Base-by-base conservation (phyloP, 2,888 invertebrate species). In the Hydraecia micacea region DNA sequence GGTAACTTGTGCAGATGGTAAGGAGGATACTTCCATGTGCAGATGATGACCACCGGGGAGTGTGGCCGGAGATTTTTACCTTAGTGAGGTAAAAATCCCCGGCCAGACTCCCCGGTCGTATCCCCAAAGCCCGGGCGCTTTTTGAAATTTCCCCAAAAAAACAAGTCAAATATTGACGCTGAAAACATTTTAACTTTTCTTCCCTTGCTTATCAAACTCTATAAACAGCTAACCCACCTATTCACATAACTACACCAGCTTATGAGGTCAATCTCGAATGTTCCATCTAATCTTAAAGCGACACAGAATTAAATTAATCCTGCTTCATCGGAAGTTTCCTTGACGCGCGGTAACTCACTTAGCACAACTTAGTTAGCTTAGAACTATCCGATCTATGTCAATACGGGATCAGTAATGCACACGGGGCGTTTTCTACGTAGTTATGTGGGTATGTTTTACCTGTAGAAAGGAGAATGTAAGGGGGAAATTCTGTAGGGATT, bases 251-350 rank as follows among this genome's bases (percentile, higher is more conserved):
- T 28, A 58, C 63, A 46, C 18, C 25, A 67, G 39, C n/a, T 21
- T 63, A 42, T 58, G 67, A 32, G 39, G 13, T 68, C 62, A 73
- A 80, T 85, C 49, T 80, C 28, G 55, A 71, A 58, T 65, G 58
- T 73, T 63, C 78, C 60, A 77, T 80, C 77, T 63, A 70, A 85
- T 80, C 80, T 85, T 73, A 49, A 39, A 79, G 77, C 60, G 62
- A 66, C 62, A 58, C 28, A 25, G 49, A 81, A 87, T 81, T 86
- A 71, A 77, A 77, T 81, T 87, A 72, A 81, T 67, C 39, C 49
- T 13, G 72, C 78, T 65, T 81, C 76, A 85, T 78, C 73, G 85
- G 68, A 79, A 87, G 85, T 81, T 85, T 73, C 75, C 79, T 79
- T 79, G 79, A 80, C 65, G 70, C 70, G 69, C 58, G 74, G 58